Conservation (phyloP, 2,797 vertebrate species). For the Eulemur coronatus region DNA sequence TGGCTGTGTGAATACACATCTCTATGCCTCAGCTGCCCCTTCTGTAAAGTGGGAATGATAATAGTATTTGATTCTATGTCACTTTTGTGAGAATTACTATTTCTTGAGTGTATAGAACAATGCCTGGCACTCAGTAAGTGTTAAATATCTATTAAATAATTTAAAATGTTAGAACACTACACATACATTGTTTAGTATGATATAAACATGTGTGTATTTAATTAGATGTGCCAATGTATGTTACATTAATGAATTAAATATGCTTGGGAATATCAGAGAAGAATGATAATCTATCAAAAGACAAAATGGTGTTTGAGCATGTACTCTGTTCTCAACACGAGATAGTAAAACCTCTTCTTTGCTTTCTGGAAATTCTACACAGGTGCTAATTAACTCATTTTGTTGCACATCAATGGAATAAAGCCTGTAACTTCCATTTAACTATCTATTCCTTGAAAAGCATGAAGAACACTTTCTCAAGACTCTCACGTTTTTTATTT, state of each 20-base stretch:
- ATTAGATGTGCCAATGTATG: not conserved
- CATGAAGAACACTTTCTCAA: not conserved
- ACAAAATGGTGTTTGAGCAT: not conserved
- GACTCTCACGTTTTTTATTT: not conserved
- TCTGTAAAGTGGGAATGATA: not conserved
- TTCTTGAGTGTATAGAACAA: not conserved
- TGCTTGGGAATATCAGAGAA: not conserved
- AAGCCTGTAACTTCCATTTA: not conserved
- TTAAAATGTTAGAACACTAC: not conserved
- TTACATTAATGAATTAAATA: not conserved
- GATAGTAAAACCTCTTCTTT: not conserved
- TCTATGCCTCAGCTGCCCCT: not conserved
- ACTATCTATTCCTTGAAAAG: not conserved
- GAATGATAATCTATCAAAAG: not conserved
- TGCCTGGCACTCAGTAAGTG: not conserved
- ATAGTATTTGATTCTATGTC: not conserved
- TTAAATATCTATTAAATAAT: not conserved
- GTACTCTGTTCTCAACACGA: not conserved
- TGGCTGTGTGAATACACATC: not conserved
- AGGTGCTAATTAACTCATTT: not conserved
- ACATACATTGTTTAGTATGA: not conserved
- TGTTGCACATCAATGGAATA: not conserved
- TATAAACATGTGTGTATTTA: not conserved
- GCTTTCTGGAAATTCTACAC: not conserved
- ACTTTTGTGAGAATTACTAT: not conserved